Conservation (phyloP, 2,113 vertebrate species). For the Gnathonemus echidnorhynchus region DNA sequence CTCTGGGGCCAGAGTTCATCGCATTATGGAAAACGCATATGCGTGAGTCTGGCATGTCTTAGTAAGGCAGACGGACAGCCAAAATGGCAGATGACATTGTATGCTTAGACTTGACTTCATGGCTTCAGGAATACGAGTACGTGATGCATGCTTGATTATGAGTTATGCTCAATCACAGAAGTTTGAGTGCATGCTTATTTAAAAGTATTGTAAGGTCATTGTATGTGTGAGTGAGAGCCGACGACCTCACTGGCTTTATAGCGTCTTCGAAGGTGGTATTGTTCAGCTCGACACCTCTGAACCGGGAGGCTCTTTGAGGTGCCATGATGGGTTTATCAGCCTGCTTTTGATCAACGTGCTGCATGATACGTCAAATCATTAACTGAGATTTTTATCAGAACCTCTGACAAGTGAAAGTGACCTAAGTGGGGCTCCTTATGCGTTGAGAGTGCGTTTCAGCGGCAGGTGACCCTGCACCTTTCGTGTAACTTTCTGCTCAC, state of each 20-base stretch:
- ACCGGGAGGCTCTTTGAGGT: background rate
- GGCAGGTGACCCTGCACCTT: background rate
- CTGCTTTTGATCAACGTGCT: slow-evolving; percentile 35
- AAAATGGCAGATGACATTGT: background rate
- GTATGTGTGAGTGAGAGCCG: background rate
- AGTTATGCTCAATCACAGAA: background rate
- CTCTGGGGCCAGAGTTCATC: background rate
- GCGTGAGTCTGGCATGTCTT: background rate
- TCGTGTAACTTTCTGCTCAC: background rate
- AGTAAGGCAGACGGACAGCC: background rate
- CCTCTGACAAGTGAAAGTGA: background rate
- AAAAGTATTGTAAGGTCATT: background rate
- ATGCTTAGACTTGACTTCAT: background rate
- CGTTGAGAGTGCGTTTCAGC: background rate
- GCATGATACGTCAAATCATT: slow-evolving; percentile 43
- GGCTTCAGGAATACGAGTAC: background rate
- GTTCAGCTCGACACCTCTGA: background rate
- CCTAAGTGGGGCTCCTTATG: background rate
- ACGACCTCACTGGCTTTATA: background rate
- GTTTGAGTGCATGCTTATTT: background rate
- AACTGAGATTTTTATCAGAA: slow-evolving; percentile 38
- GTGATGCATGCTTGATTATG: background rate
- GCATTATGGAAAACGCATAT: background rate
- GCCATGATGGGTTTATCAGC: slow-evolving; percentile 31
- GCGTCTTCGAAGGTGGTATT: background rate